Evolutionary conservation across 1,140 invertebrate species (phyloP), one percentile per base, ranked within the genome.

Genomic region (Calephelis nemesis): DNA sequence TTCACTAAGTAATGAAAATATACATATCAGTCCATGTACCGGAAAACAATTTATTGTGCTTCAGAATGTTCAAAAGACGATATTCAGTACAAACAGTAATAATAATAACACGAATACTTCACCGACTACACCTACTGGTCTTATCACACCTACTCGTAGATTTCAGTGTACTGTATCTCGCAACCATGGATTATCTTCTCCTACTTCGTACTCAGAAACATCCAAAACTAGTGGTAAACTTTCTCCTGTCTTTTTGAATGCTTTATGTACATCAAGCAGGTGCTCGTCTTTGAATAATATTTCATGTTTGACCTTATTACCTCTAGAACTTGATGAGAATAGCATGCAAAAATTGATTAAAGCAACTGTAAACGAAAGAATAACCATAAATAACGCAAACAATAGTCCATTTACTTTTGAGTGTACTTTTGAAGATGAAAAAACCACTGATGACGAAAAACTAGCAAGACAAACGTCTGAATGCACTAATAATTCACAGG

Each of bases 271-370:
- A 50, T 50, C 48, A 12, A 50, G 11, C 12, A 49, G 48, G 50
- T 72, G 63, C 63, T 68, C 66, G 65, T 72, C 70, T 72, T 72
- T 72, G 47, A 68, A 72, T 65, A 72, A 72, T 68, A 72, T 68
- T 68, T 72, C 66, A 65, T 68, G 62, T 68, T 49, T 10, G 11
- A 49, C 9, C 48, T 49, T 49, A 49, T 49, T 49, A 49, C 48
- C 48, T 49, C 11, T 68, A 68, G 70, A 72, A 72, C 19, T 72
- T 72, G 62, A 72, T 72, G 67, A 68, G 42, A 72, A 39, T 30
- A 68, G 67, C 45, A 72, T 72, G 66, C 67, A 65, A 68, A 72
- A 65, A 68, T 72, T 72, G 66, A 72, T 68, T 65, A 68, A 68
- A 60, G 49, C 63, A 68, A 65, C 63, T 65, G 45, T 68, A 62